phyloP scores from a whole-genome alignment of 2,888 invertebrate species.

The Acleris holmiana region DNA sequence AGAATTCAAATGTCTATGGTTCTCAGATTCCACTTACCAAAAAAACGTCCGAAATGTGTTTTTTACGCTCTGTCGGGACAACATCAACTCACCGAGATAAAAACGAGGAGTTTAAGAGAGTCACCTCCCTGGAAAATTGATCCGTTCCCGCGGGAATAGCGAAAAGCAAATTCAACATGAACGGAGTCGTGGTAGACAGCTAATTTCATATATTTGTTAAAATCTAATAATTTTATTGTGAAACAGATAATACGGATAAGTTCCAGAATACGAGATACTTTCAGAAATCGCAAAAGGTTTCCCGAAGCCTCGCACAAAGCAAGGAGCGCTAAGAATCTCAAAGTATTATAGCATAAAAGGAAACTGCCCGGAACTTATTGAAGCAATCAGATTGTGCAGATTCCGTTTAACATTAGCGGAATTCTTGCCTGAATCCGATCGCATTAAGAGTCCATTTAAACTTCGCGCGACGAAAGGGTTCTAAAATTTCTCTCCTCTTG shows the following conservation, averaged over 20 bases:
- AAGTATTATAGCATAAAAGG: slow-evolving; percentile 76
- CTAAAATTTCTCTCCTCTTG: slow-evolving; percentile 62
- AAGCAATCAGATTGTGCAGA: slow-evolving; percentile 78
- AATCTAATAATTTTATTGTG: slow-evolving; percentile 1
- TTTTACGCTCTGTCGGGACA: too few species aligned
- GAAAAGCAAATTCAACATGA: too few species aligned
- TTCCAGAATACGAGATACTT: slow-evolving; percentile 38
- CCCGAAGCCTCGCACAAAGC: slow-evolving; percentile 53
- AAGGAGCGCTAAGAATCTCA: slow-evolving; percentile 61
- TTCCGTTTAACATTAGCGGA: slow-evolving; percentile 78
- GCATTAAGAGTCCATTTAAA: slow-evolving; percentile 79
- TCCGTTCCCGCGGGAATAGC: too few species aligned
- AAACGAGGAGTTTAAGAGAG: too few species aligned
- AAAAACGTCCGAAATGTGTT: too few species aligned
- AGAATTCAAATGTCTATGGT: too few species aligned
- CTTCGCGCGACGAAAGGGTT: slow-evolving; percentile 73
- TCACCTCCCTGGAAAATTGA: too few species aligned
- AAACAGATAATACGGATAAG: slow-evolving; percentile 22
- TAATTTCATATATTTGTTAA: background rate
- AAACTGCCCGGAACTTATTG: slow-evolving; percentile 79
- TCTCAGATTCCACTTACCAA: too few species aligned
- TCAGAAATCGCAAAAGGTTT: slow-evolving; percentile 51
- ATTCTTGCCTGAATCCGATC: slow-evolving; percentile 77
- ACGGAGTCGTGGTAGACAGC: background rate
- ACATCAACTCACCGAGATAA: too few species aligned